Evolutionary conservation across 2,113 vertebrate species (phyloP).

Genomic region (Grallaria varia): DNA sequence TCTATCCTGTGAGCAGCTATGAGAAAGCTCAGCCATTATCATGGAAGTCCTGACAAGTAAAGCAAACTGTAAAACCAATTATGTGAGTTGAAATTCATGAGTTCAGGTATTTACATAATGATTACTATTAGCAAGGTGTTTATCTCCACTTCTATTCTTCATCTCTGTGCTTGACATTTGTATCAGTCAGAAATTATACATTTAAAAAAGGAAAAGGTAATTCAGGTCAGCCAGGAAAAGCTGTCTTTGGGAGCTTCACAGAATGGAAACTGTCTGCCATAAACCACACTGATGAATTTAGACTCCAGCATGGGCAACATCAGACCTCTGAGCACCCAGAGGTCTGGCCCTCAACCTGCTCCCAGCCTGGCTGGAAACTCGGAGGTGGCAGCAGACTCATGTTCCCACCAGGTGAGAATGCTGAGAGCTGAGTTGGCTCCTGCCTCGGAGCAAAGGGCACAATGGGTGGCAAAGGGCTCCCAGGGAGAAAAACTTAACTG

Average conservation of each 20-base stretch:
- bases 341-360: neutral
- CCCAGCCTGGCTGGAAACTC: neutral
- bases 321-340: neutral
- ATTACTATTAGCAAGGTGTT: neutral
- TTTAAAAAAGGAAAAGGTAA: neutral
- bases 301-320: neutral
- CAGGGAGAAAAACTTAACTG: neutral
- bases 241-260: neutral
- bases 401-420: neutral
- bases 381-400: rapidly evolving
- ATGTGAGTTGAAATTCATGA: neutral
- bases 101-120: neutral
- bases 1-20: neutral
- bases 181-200: neutral
- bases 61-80: neutral
- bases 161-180: neutral
- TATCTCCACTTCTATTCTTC: neutral
- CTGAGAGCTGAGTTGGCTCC: rapidly evolving
- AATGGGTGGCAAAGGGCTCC: neutral
- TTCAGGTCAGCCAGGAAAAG: neutral
- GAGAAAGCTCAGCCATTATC: neutral
- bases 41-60: neutral
- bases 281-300: neutral
- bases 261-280: rapidly evolving
- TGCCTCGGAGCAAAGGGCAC: neutral